phyloP scores from a whole-genome alignment of 2,113 vertebrate genomes.

The Smithornis capensis region DNA sequence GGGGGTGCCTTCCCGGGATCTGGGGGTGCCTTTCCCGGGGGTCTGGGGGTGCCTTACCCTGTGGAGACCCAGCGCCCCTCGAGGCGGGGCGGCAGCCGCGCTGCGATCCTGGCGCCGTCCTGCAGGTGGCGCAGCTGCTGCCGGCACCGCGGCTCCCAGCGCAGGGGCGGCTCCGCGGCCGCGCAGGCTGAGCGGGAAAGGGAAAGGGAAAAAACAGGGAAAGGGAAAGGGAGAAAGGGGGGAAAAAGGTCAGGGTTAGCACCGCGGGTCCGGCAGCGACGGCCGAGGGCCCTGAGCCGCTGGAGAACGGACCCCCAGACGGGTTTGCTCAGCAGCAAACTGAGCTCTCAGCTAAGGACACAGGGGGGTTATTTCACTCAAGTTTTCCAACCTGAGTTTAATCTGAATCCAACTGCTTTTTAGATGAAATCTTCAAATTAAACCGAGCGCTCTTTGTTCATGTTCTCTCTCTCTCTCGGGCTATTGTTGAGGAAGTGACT shows the following conservation, averaged over 20 bases:
- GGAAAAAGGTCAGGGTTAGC: not conserved
- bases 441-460: not conserved
- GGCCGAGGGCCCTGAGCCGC: not conserved
- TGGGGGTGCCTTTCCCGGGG: not conserved
- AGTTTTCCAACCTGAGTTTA: not conserved
- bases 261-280: not conserved
- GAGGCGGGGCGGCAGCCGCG: conserved; percentile 77
- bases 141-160: conserved; percentile 74
- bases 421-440: not conserved
- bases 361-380: fast-evolving
- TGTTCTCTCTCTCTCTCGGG: not conserved
- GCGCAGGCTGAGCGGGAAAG: not conserved
- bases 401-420: not conserved
- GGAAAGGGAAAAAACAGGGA: not conserved
- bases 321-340: not conserved
- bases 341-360: too few relatives aligned
- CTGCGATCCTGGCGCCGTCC: conserved; percentile 71
- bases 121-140: conserved; percentile 77
- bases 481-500: not conserved
- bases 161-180: conserved; percentile 62
- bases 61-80: conserved; percentile 89
- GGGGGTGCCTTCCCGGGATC: not conserved
- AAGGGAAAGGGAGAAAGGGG: not conserved
- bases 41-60: conserved; percentile 66
- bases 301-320: fast-evolving